Evolutionary conservation across 2,113 vertebrate species (phyloP), one percentile per base, ranked within the genome.

Genomic region (Nibea coibor): DNA sequence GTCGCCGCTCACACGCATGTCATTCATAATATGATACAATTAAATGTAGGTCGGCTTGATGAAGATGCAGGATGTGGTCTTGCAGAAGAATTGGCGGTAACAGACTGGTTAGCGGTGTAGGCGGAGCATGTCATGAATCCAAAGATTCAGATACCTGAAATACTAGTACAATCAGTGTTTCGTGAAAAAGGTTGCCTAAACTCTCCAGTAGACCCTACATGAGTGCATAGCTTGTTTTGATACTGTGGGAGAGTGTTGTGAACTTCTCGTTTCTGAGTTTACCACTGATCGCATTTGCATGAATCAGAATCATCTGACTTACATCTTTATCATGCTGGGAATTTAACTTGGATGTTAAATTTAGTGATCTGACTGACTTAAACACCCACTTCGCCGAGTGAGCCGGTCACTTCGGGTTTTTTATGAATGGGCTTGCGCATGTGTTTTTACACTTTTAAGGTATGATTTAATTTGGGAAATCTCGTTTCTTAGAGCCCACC

Each of bases 41-140:
- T 28, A 51, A 6, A 59, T 42, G 5, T 59, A 31, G 39, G 16
- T 50, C 35, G 22, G 53, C 16, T 61, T 69, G 51, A 77, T 5
- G 28, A 15, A 76, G 48, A 45, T 7, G 15, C 82, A 81, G 80
- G 88, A 88, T 87, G 86, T 85, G 74, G 71, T 87, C 35, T 71
- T n/a, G 20, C n/a, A 17, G 31, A 72, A 48, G 9, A 26, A 71
- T 57, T 68, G 63, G 12, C n/a, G 26, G 35, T 51, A 63, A 53
- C 8, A 24, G 4, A 15, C 19, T 62, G 19, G 31, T 66, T 24
- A 8, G 16, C 69, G 5, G 2, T 6, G 39, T 15, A 20, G 17
- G 28, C 47, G 26, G 35, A 5, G 22, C 17, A 5, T 19, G 11
- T 63, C 20, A 51, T 54, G 58, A 81, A 64, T n/a, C 14, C 17